Evolutionary conservation across 2,113 vertebrate genomes (phyloP).

Genomic region (Anoplopoma fimbria): DNA sequence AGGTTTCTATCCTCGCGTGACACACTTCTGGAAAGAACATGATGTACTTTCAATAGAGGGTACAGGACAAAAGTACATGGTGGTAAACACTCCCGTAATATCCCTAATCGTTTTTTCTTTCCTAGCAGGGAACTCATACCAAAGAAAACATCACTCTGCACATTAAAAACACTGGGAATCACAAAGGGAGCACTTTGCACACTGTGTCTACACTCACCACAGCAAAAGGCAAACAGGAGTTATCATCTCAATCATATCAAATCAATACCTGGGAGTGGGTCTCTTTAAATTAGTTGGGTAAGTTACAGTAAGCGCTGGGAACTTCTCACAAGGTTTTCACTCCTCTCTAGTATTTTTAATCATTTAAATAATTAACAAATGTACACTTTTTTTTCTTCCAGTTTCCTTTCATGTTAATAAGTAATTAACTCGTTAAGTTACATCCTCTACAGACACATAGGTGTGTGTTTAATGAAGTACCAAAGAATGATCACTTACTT

Average conservation of each 20-base stretch:
- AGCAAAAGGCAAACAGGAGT: slow-evolving; percentile 62
- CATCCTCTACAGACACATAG: slow-evolving; percentile 12
- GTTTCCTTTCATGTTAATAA: slow-evolving; percentile 38
- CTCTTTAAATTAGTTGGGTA: slow-evolving; percentile 8
- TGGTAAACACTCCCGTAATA: slow-evolving; percentile 15
- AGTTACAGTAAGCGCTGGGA: slow-evolving; percentile 25
- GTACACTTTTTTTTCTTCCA: slow-evolving; percentile 23
- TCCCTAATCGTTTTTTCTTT: slow-evolving; percentile 22
- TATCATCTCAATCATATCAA: slow-evolving; percentile 54
- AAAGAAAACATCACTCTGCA: slow-evolving; percentile 46
- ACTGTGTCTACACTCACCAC: slow-evolving; percentile 63
- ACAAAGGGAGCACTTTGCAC: slow-evolving; percentile 59
- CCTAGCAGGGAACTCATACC: background rate
- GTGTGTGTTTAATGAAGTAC: slow-evolving; percentile 4
- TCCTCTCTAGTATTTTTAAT: slow-evolving; percentile 10
- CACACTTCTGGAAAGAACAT: slow-evolving; percentile 22
- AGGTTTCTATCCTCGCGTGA: background rate
- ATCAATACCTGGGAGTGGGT: slow-evolving; percentile 25
- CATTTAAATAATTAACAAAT: slow-evolving; percentile 53
- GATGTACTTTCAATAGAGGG: slow-evolving; percentile 16
- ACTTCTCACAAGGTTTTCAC: background rate
- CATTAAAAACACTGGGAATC: slow-evolving; percentile 39
- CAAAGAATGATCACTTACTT: background rate
- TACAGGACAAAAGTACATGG: background rate
- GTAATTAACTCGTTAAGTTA: slow-evolving; percentile 11